A percentile compares a stretch with the other conserved stretches of the same genome.
Conservation (phyloP, 2,888 invertebrate species). For the Allygus modestus region DNA sequence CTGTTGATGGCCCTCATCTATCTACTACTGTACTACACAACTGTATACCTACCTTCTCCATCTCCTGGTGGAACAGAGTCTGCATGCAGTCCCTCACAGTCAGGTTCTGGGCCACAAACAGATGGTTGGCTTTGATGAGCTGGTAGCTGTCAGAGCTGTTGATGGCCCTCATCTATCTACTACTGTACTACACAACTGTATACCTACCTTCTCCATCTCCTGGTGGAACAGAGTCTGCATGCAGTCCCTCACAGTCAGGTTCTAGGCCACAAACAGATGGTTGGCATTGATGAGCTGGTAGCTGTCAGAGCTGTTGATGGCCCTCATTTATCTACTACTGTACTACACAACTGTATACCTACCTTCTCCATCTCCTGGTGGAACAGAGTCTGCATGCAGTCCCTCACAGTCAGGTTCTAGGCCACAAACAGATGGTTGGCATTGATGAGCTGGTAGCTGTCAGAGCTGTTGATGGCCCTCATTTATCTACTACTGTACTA, state of each 20-base stretch:
- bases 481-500: no score
- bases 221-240: conserved; percentile 79
- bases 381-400: conserved; percentile 84
- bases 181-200: no score
- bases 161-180: conserved; percentile 74
- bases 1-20: conserved; percentile 74
- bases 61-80: conserved; percentile 77
- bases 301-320: conserved; percentile 77
- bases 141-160: conserved; percentile 82
- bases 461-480: conserved; percentile 75
- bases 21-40: no score
- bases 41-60: conserved; percentile 73
- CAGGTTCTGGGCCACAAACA: conserved; percentile 80
- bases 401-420: conserved; percentile 78
- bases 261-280: conserved; percentile 81
- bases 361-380: conserved; percentile 71
- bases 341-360: conserved; percentile 79
- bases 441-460: conserved; percentile 84
- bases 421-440: conserved; percentile 87
- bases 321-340: conserved; percentile 76
- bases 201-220: conserved; percentile 70
- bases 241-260: conserved; percentile 82
- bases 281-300: conserved; percentile 89
- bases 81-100: conserved; percentile 84
- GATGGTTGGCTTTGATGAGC: conserved; percentile 86